These are phyloP conservation scores for Drosophila putrida DNA, from an alignment of 2,888 invertebrate species.

Conservation along the genomic window DNA sequence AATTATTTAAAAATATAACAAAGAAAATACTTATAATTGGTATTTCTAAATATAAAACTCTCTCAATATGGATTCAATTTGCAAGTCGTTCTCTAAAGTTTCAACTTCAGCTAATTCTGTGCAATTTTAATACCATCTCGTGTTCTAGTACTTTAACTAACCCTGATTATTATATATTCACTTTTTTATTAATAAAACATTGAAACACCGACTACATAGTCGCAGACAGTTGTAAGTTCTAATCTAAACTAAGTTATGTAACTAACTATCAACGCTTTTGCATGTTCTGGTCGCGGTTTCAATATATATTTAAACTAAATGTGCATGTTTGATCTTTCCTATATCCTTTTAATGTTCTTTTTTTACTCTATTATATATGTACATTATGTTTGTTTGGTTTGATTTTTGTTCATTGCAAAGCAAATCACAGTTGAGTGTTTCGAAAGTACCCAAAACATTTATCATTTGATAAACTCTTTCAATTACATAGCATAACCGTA, in stretches of 20 bases:
- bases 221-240: constrained; percentile 83
- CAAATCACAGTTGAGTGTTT: constrained; percentile 84
- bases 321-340: constrained; percentile 38
- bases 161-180: constrained; percentile 24
- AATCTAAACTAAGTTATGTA: constrained; percentile 37
- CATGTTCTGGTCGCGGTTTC: constrained; percentile 40
- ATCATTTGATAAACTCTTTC: constrained; percentile 49
- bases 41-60: too few relatives aligned
- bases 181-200: constrained; percentile 25
- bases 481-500: constrained; percentile 42
- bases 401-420: constrained; percentile 58
- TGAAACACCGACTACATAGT: constrained; percentile 66
- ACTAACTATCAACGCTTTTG: constrained; percentile 44
- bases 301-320: neutral
- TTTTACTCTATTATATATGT: constrained; percentile 8
- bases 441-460: constrained; percentile 48
- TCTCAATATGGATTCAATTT: neutral
- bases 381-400: constrained; percentile 39
- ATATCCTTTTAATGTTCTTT: constrained; percentile 5
- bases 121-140: constrained; percentile 27
- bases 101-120: constrained; percentile 24
- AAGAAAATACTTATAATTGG: too few relatives aligned
- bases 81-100: neutral
- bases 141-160: constrained; percentile 34
- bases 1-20: neutral